A percentile compares a stretch with the other conserved stretches of the same genome.
Evolutionary conservation across 2,113 vertebrate genomes (phyloP).

Genomic region (Passer domesticus): DNA sequence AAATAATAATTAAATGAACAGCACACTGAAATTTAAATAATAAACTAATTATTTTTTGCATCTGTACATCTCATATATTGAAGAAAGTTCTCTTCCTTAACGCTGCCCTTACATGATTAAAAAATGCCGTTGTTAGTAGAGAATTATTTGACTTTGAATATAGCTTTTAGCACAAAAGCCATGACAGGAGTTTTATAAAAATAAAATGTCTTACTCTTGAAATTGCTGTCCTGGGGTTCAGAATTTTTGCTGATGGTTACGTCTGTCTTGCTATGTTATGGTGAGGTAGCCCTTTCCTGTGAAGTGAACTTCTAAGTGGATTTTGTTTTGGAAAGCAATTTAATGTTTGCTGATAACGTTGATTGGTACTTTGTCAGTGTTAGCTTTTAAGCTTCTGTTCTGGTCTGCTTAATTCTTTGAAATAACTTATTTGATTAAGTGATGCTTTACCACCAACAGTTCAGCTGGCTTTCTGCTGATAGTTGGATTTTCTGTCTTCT

Average conservation of each 20-base stretch:
- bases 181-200: neutral
- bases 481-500: neutral
- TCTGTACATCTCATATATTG: neutral
- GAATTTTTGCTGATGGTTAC: neutral
- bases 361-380: slow-evolving; percentile 43
- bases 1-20: neutral
- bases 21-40: neutral
- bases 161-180: neutral
- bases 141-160: neutral
- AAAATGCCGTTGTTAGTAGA: neutral
- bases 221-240: neutral
- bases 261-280: neutral
- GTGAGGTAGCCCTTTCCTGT: neutral
- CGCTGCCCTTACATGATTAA: neutral
- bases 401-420: slow-evolving; percentile 58
- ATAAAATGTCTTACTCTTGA: neutral
- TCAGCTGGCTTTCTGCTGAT: slow-evolving; percentile 27
- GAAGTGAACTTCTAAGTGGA: slow-evolving; percentile 4
- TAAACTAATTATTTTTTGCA: neutral
- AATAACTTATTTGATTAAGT: slow-evolving; percentile 56
- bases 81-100: neutral
- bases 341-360: slow-evolving; percentile 47
- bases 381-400: slow-evolving; percentile 58
- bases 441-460: slow-evolving; percentile 26
- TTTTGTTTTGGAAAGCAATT: slow-evolving; percentile 61